Evolutionary conservation across 2,113 vertebrate genomes (phyloP).

Genomic region (Eretmochelys imbricata): DNA sequence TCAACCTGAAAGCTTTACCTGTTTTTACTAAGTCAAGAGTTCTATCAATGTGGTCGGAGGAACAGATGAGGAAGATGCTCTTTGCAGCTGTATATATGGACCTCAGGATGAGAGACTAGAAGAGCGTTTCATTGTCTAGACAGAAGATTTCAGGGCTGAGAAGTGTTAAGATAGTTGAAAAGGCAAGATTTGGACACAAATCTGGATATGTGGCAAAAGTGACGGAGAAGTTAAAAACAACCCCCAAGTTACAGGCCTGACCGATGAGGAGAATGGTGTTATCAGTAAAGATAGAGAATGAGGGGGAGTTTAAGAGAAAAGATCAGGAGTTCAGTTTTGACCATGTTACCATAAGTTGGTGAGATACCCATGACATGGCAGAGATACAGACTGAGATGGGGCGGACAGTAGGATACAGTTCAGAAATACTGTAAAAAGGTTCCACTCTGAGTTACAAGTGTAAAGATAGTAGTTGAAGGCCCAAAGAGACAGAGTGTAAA

Average conservation of each 20-base stretch:
- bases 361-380: no score
- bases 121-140: background rate
- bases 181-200: no score
- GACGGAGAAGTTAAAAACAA: no score
- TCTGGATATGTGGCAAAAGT: no score
- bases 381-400: background rate
- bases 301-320: background rate
- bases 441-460: no score
- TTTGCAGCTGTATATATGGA: background rate
- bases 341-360: background rate
- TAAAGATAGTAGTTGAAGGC: no score
- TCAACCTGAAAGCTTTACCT: background rate
- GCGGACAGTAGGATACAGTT: no score
- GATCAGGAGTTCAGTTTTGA: background rate
- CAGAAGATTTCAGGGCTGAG: background rate
- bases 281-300: background rate
- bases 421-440: no score
- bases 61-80: no score
- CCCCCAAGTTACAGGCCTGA: no score
- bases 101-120: background rate
- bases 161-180: no score
- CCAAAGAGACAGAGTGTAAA: background rate
- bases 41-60: background rate
- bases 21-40: background rate
- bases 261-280: no score